Evolutionary conservation across 37 sponge, comb jelly and placozoan genomes (phyloP).

Genomic region (Axinella damicornis): DNA sequence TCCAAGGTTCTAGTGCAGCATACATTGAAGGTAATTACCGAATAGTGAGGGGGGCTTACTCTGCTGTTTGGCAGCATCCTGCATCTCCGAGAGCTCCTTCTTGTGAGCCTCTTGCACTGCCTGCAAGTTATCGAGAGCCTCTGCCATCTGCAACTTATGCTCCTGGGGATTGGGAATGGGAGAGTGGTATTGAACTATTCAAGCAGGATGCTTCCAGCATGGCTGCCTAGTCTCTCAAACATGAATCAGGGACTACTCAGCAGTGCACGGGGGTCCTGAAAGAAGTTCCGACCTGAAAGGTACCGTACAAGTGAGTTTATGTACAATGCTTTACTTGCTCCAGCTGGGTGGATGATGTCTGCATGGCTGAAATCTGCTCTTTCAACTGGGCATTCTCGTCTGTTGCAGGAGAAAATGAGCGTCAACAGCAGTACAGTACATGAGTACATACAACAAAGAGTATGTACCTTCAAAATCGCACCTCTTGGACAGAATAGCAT

Average conservation of each 20-base stretch:
- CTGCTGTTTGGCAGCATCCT: constrained; percentile 33
- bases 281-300: no score
- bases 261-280: background rate
- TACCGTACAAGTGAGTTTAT: no score
- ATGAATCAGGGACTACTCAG: background rate
- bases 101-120: constrained; percentile 73
- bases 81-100: constrained; percentile 50
- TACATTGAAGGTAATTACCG: background rate
- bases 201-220: no score
- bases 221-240: no score
- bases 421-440: background rate
- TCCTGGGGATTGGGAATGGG: constrained; percentile 13
- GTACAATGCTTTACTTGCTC: constrained; percentile 15
- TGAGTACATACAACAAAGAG: background rate
- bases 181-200: no score
- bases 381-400: constrained; percentile 63
- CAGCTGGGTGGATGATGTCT: constrained; percentile 24
- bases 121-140: constrained; percentile 62
- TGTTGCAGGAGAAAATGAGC: background rate
- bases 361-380: constrained; percentile 35
- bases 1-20: background rate
- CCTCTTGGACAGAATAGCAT: constrained; percentile 31
- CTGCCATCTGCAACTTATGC: constrained; percentile 57
- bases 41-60: constrained; percentile 25
- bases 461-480: constrained; percentile 57